Conservation (phyloP, 2,113 vertebrate species). For the Sitta europaea region DNA sequence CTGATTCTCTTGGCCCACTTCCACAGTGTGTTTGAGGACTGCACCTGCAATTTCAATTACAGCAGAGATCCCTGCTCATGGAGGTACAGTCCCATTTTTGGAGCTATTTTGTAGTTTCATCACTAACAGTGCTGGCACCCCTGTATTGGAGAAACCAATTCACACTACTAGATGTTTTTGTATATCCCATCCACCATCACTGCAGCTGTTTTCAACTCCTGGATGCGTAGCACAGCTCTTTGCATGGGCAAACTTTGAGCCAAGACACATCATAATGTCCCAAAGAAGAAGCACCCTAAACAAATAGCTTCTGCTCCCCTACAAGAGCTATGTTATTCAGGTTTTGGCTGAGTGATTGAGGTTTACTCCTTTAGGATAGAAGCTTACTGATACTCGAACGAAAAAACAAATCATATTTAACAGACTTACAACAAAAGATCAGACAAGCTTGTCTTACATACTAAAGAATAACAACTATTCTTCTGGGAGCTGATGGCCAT, state of each 20-base stretch:
- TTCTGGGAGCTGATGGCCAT: not conserved
- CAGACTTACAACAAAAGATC: not conserved
- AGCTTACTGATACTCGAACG: not conserved
- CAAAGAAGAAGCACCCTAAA: not conserved
- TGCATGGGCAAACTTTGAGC: not conserved
- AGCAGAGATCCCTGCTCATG: not conserved
- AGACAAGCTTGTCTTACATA: not conserved
- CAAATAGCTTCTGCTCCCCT: rapidly evolving
- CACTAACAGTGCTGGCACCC: rapidly evolving
- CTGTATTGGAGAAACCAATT: not conserved
- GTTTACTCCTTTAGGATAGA: not conserved
- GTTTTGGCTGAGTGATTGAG: not conserved
- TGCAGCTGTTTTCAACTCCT: not conserved
- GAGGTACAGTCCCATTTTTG: not conserved
- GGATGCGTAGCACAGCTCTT: not conserved
- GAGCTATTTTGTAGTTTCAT: not conserved
- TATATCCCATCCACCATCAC: not conserved
- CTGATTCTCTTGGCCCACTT: not conserved
- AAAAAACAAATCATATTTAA: not conserved
- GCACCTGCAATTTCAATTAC: not conserved
- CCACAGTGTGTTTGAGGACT: not conserved
- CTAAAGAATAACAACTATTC: not conserved
- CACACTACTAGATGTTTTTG: not conserved
- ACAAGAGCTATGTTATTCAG: not conserved
- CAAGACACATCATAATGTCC: too few species aligned